phyloP scores from a whole-genome alignment of 2,888 invertebrate genomes.

The Eucriotettix oculatus region DNA sequence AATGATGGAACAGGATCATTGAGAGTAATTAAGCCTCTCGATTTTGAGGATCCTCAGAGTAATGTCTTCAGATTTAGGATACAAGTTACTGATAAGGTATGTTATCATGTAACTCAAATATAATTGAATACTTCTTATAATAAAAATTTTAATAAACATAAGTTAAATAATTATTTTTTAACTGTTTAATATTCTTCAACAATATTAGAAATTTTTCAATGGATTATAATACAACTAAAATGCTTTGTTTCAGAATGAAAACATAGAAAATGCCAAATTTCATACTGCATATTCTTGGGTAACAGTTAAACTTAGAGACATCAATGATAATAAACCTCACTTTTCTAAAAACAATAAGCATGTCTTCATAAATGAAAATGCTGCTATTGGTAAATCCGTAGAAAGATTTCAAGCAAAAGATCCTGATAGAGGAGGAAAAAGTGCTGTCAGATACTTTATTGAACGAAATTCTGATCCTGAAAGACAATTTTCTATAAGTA shows the following conservation, averaged over 20 bases:
- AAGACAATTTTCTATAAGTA: constrained; percentile 32
- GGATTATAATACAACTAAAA: no score
- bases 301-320: constrained; percentile 29
- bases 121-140: neutral
- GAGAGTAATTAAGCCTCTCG: constrained; percentile 32
- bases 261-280: constrained; percentile 30
- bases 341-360: constrained; percentile 31
- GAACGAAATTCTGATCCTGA: constrained; percentile 32
- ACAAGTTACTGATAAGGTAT: constrained; percentile 22
- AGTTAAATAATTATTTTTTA: no score
- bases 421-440: constrained; percentile 9
- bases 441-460: constrained; percentile 23
- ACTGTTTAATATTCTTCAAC: no score
- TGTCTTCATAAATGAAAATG: constrained; percentile 29
- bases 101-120: neutral
- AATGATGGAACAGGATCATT: constrained; percentile 31
- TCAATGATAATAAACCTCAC: constrained; percentile 35
- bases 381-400: constrained; percentile 28
- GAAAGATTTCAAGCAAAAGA: constrained; percentile 19
- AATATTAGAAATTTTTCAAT: no score
- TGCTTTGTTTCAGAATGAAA: constrained; percentile 17
- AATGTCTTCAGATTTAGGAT: constrained; percentile 33
- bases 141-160: no score
- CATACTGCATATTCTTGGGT: constrained; percentile 32
- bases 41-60: constrained; percentile 34